phyloP scores from a whole-genome alignment of 2,888 invertebrate species.

The Megamerina dolium region DNA sequence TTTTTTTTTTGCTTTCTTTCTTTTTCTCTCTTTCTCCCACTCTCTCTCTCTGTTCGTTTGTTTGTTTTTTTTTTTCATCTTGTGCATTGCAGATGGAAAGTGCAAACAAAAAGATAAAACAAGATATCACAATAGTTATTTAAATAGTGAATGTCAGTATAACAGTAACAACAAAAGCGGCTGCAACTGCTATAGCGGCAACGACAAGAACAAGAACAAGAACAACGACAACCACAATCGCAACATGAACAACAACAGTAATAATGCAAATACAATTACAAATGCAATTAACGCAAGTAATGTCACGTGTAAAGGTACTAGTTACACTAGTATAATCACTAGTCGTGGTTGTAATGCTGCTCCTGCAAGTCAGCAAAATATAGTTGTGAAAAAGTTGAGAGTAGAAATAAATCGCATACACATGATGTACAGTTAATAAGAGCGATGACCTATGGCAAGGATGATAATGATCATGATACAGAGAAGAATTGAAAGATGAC shows the following conservation, averaged over 20 bases:
- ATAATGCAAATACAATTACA: slow-evolving; percentile 18
- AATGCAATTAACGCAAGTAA: slow-evolving; percentile 17
- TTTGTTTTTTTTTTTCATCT: slow-evolving; percentile 22
- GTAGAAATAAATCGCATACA: slow-evolving; percentile 43
- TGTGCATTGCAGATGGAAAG: slow-evolving; percentile 43
- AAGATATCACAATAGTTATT: slow-evolving; percentile 27
- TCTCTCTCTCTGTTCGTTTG: slow-evolving; percentile 15
- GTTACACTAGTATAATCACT: too few relatives aligned
- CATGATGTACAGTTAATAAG: slow-evolving; percentile 45
- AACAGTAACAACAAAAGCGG: too few relatives aligned
- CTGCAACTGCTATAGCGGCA: too few relatives aligned
- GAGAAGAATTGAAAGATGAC: too few relatives aligned
- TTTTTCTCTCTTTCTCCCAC: too few relatives aligned
- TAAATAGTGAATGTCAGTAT: too few relatives aligned
- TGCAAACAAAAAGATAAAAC: slow-evolving; percentile 36
- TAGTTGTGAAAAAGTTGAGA: slow-evolving; percentile 40
- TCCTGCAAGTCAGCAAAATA: slow-evolving; percentile 17
- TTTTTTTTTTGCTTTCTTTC: slow-evolving; percentile 19
- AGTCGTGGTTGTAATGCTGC: slow-evolving; percentile 3
- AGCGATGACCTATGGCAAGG: too few relatives aligned
- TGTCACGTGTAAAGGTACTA: too few relatives aligned
- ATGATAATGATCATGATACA: too few relatives aligned
- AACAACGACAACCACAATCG: slow-evolving; percentile 16
- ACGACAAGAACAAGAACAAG: slow-evolving; percentile 7
- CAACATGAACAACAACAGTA: slow-evolving; percentile 17